A percentile compares a stretch with the other conserved stretches of the same genome.
Conservation (phyloP, 2,113 vertebrate species). For the Coptodon rendalli region DNA sequence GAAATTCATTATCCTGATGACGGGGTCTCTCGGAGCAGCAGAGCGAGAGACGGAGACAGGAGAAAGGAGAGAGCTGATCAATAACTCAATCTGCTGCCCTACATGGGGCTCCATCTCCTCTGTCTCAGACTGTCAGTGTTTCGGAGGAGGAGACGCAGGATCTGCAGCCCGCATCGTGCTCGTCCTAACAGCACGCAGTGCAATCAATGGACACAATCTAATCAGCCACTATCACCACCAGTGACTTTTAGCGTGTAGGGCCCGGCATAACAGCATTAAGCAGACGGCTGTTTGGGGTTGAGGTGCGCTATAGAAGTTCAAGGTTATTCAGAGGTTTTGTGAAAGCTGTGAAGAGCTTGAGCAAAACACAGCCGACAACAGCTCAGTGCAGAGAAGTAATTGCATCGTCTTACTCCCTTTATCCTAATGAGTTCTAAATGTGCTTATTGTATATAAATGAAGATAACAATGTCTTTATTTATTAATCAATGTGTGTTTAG, state of each 20-base stretch:
- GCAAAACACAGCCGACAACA: background rate
- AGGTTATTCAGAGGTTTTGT: constrained; percentile 33
- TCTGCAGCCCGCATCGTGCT: constrained; percentile 30
- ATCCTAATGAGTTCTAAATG: background rate
- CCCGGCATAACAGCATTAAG: constrained; percentile 59
- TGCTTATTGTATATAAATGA: background rate
- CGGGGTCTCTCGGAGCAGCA: constrained; percentile 49
- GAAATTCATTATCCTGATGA: constrained; percentile 70
- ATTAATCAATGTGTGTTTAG: background rate
- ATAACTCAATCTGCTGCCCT: constrained; percentile 70
- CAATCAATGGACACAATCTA: constrained; percentile 73
- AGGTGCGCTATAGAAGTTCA: constrained; percentile 46
- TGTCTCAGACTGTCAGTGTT: constrained; percentile 53
- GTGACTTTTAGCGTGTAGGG: constrained; percentile 64
- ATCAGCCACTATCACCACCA: constrained; percentile 66
- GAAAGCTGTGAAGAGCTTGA: background rate
- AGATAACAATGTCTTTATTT: background rate
- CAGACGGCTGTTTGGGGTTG: constrained; percentile 26
- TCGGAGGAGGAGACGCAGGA: constrained; percentile 35
- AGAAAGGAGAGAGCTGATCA: constrained; percentile 57
- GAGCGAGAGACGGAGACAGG: constrained; percentile 42
- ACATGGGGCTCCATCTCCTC: constrained; percentile 62
- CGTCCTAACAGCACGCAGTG: constrained; percentile 47
- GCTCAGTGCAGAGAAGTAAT: background rate
- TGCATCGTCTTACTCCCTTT: background rate